Percentiles rank a stretch among this genome's conserved stretches.
phyloP scores from a whole-genome alignment of 1,140 invertebrate genomes.

The Solenopsis invicta region DNA sequence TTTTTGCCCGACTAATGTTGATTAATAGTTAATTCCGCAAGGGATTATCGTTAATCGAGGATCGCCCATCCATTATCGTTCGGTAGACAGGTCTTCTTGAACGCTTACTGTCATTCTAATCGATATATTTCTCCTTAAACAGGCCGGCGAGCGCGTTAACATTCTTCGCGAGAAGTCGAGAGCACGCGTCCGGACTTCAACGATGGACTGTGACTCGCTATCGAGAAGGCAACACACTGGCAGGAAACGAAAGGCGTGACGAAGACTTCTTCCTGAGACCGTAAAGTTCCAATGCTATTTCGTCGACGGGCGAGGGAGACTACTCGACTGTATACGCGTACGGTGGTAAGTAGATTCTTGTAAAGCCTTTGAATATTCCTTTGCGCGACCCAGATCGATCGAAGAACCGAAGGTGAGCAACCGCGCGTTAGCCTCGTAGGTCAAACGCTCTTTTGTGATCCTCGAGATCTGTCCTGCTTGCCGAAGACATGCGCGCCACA shows the following conservation, averaged over 20 bases:
- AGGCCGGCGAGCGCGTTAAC: background rate
- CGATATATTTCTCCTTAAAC: constrained; percentile 32
- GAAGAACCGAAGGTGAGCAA: no score
- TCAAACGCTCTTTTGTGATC: constrained; percentile 54
- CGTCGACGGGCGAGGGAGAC: constrained; percentile 15
- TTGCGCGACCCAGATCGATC: constrained; percentile 55
- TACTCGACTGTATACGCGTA: background rate
- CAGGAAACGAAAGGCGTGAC: constrained; percentile 37
- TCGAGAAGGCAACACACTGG: constrained; percentile 28
- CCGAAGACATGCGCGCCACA: background rate
- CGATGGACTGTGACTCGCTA: constrained; percentile 1
- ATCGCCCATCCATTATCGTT: constrained; percentile 18
- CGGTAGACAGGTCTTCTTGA: background rate
- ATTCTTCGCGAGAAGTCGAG: background rate
- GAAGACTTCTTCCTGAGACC: constrained; percentile 12
- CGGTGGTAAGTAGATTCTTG: constrained; percentile 10
- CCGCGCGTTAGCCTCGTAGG: constrained; percentile 1
- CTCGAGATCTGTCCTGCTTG: constrained; percentile 33
- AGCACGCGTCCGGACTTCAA: constrained; percentile 7
- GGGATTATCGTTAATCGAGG: constrained; percentile 25
- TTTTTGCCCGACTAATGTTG: background rate
- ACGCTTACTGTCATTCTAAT: constrained; percentile 37
- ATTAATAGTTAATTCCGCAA: constrained; percentile 29
- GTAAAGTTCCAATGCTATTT: constrained; percentile 26
- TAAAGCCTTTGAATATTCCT: constrained; percentile 44